phyloP scores from a whole-genome alignment of 2,888 invertebrate species.

The Colletes collaris region DNA sequence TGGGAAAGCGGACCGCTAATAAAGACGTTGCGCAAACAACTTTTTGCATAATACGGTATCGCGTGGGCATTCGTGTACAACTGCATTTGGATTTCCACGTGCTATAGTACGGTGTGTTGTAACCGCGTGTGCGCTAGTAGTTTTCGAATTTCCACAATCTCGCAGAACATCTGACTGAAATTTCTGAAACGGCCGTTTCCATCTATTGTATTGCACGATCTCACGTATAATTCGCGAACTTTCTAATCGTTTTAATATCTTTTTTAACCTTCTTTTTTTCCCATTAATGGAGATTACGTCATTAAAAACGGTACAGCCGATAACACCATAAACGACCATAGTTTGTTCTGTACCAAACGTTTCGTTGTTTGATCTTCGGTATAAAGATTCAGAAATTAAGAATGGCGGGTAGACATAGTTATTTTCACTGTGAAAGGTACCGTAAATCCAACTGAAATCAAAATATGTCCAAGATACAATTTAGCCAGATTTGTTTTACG shows the following conservation, averaged over 20 bases:
- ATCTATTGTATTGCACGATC: slow-evolving; percentile 20
- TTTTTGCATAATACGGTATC: slow-evolving; percentile 65
- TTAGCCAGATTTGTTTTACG: too few species aligned
- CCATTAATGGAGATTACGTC: too few species aligned
- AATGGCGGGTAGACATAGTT: too few species aligned
- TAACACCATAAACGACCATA: too few species aligned
- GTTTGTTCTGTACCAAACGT: too few species aligned
- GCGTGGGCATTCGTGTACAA: slow-evolving; percentile 57
- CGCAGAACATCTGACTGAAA: slow-evolving; percentile 38
- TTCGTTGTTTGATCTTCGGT: too few species aligned
- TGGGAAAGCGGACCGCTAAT: slow-evolving; percentile 63
- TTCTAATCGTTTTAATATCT: neutral
- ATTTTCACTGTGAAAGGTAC: too few species aligned
- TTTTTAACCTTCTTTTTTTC: neutral
- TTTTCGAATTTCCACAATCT: slow-evolving; percentile 55
- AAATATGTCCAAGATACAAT: too few species aligned
- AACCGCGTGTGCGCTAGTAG: slow-evolving; percentile 8
- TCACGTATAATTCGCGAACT: neutral
- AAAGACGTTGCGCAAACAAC: slow-evolving; percentile 62
- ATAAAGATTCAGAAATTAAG: too few species aligned
- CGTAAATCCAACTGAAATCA: too few species aligned
- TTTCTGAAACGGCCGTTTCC: slow-evolving; percentile 28
- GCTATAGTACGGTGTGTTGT: slow-evolving; percentile 38
- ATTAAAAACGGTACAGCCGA: too few species aligned
- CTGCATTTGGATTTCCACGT: slow-evolving; percentile 57